These are phyloP conservation scores for Geotrupes spiniger DNA, from an alignment of 2,888 invertebrate genomes.

Conservation along the genomic window DNA sequence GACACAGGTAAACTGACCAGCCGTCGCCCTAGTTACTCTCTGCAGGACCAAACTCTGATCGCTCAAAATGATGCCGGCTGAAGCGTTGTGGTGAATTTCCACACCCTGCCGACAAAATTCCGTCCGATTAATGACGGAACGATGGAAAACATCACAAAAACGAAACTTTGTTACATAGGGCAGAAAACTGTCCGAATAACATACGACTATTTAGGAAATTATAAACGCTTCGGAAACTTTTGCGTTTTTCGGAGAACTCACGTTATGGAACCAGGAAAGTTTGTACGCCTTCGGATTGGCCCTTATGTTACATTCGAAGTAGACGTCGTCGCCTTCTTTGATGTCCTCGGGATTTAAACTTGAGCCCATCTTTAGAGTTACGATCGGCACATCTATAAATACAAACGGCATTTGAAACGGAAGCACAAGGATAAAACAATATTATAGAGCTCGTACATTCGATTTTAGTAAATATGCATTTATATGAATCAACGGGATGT, in stretches of 20 bases:
- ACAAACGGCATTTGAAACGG: constrained; percentile 31
- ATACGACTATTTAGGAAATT: neutral
- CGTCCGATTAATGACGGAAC: too few relatives aligned
- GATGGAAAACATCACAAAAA: too few relatives aligned
- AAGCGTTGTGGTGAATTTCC: constrained; percentile 80
- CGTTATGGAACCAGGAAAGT: constrained; percentile 84
- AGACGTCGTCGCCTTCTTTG: constrained; percentile 87
- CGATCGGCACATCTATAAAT: constrained; percentile 73
- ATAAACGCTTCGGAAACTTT: neutral
- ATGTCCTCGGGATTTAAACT: constrained; percentile 82
- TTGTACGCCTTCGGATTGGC: constrained; percentile 83
- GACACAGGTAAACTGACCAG: constrained; percentile 85
- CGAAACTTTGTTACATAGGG: too few relatives aligned
- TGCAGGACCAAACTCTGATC: constrained; percentile 85
- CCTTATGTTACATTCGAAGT: constrained; percentile 82
- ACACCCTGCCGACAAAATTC: constrained; percentile 58
- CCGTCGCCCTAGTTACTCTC: constrained; percentile 75
- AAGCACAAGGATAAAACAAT: neutral
- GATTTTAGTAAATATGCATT: too few relatives aligned
- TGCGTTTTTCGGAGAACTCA: constrained; percentile 66
- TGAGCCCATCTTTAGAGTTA: constrained; percentile 79
- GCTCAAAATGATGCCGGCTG: constrained; percentile 78
- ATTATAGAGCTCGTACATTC: too few relatives aligned
- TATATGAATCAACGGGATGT: too few relatives aligned
- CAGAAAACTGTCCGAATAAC: too few relatives aligned